Evolutionary conservation across 2,888 invertebrate species (phyloP), one percentile per base, ranked within the genome.

Genomic region (Drosophila yooni): DNA sequence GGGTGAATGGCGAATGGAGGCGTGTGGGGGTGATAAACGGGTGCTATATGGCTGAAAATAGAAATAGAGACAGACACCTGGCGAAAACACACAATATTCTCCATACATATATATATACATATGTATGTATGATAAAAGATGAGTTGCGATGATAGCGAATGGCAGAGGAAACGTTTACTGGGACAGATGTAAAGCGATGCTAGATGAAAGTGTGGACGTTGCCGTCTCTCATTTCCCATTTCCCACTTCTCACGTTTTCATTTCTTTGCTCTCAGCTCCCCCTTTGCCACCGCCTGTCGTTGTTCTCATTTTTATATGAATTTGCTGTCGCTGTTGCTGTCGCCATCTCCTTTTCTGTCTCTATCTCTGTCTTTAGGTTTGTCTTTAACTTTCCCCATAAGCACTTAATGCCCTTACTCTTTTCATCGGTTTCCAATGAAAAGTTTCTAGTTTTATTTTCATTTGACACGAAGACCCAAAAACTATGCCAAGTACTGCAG

Each of bases 171-270:
- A 31, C 66, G 34, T 33, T 27, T 53, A 33, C 21, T 58, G 34
- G 27, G 36, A 25, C 27, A 38, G 54, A 40, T 82, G 91, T 83
- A 90, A 91, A 79, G 54, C 58, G 88, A 91, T 86, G 83, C 85
- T 67, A 88, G 86, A 89, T 91, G 83, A 91, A 91, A 91, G 91
- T 82, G 82, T 72, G 75, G 62, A 61, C 63, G 43, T 25, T 50
- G 48, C 29, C 46, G 31, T 21, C 40, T 29, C 7, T 38, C 36
- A 31, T 36, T 18, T n/a, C 6, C 21, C 58, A 6, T 7, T 27
- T 34, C 40, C 29, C 31, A 11, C 36, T 27, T 36, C 21, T 48
- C 54, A 33, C n/a, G 29, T 54, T 4, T 27, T 13, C 27, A 15
- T 18, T 18, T 27, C 18, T 2, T 18, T 29, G 10, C 10, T 18